Percentiles rank a stretch among this genome's conserved stretches.
Conservation (phyloP, 2,113 vertebrate species). For the Bubo scandiacus region DNA sequence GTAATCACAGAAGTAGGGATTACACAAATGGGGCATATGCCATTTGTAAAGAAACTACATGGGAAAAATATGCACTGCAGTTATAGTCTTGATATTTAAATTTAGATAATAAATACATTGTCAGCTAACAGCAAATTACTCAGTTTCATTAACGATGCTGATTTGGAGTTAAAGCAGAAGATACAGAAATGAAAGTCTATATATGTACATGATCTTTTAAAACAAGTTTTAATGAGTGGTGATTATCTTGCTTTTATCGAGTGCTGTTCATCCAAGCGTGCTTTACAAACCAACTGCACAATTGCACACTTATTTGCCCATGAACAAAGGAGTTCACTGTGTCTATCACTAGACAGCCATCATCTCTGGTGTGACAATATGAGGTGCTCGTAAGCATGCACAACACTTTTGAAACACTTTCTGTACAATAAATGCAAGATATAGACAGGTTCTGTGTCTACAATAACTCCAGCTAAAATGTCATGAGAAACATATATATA, state of each 20-base stretch:
- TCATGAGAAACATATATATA: background rate
- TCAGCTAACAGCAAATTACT: constrained; percentile 27
- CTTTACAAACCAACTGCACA: background rate
- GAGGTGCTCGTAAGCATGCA: background rate
- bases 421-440: background rate
- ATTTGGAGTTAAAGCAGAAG: background rate
- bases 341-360: background rate
- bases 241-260: background rate
- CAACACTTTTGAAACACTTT: background rate
- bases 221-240: background rate
- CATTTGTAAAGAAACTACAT: constrained; percentile 30
- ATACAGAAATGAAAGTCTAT: background rate
- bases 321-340: background rate
- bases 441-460: background rate
- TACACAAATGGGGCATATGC: constrained; percentile 14
- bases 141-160: constrained; percentile 25
- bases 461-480: background rate
- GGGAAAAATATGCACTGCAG: background rate
- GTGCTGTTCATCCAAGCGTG: background rate
- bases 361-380: background rate
- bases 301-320: background rate
- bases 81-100: background rate
- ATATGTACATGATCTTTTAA: background rate
- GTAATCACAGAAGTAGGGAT: constrained; percentile 30
- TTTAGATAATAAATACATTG: background rate